Base-by-base conservation (phyloP, 2,888 invertebrate species). In the Drosophila picticornis region DNA sequence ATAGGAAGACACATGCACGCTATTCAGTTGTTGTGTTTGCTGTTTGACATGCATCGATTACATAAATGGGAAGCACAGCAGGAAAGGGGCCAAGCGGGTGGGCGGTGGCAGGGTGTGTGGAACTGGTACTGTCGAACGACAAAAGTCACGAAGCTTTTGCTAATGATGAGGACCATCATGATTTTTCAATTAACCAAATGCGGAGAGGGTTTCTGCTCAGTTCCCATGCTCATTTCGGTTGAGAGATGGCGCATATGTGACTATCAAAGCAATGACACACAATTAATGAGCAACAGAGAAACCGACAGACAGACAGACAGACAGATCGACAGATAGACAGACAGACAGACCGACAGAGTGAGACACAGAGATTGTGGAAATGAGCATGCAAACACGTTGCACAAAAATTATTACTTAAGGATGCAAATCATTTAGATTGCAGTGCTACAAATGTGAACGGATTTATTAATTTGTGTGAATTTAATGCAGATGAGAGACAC, bases 1-100 rank as follows among this genome's bases (percentile, higher is more conserved):
- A 72, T 60, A 71, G 69, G 75, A 60, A 71, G 69, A 70, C 53
- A 73, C 70, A 75, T 68, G 74, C 75, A 83, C 63, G 58, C 64
- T 58, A 57, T 48, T 64, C 68, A 51, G 60, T 80, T 75, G 76
- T 79, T 79, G 83, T 67, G 68, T 56, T 71, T 75, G 84, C 81
- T 81, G 86, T 87, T 87, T 85, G 85, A 87, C 87, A 89, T 89
- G 88, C 89, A 89, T 87, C 87, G 87, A 89, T 87, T 87, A 89
- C 85, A 87, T 89, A 88, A 81, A 83, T 66, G 78, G 70, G 56
- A 69, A 57, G 50, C 53, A 25, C 25, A 46, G 52, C 43, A 22
- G 34, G 22, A 25, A 27, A 27, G 40, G 27, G 9, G 27, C 7
- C 55, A 46, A 60, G 56, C 38, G 40, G 31, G 38, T 19, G 34